Conservation (phyloP, 2,888 invertebrate genomes). For the Aethes cnicana region DNA sequence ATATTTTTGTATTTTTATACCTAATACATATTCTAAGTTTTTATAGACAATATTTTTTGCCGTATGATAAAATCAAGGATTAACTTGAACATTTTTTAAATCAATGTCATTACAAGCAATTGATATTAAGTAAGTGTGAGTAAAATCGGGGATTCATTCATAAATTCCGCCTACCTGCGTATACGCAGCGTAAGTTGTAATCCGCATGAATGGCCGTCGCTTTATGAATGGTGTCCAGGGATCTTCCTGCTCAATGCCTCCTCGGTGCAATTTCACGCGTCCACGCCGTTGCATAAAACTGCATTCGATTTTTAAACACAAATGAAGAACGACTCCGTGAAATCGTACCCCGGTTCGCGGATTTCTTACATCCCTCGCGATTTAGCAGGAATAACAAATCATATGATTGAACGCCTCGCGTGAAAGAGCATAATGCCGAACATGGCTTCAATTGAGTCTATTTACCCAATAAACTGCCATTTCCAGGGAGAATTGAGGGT, state of each 20-base stretch:
- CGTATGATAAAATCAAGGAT: not conserved
- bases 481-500: slow-evolving; percentile 48
- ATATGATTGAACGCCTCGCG: slow-evolving; percentile 71
- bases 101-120: slow-evolving; percentile 18
- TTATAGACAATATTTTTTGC: no score
- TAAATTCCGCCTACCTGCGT: slow-evolving; percentile 62
- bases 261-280: slow-evolving; percentile 74
- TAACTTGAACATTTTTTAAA: slow-evolving; percentile 8
- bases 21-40: no score
- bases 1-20: no score
- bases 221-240: slow-evolving; percentile 57
- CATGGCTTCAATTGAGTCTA: slow-evolving; percentile 48
- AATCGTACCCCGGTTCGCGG: slow-evolving; percentile 46
- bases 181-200: slow-evolving; percentile 59
- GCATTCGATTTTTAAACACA: slow-evolving; percentile 61
- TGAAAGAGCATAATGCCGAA: slow-evolving; percentile 54
- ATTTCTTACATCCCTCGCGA: slow-evolving; percentile 48
- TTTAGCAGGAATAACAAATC: slow-evolving; percentile 63
- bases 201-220: slow-evolving; percentile 59
- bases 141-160: slow-evolving; percentile 54
- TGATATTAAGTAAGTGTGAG: slow-evolving; percentile 33
- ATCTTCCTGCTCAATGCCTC: slow-evolving; percentile 54
- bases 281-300: slow-evolving; percentile 75
- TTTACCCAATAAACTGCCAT: slow-evolving; percentile 66
- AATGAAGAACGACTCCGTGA: slow-evolving; percentile 50